Base-by-base conservation (phyloP, 2,113 vertebrate genomes). In the Vombatus ursinus region DNA sequence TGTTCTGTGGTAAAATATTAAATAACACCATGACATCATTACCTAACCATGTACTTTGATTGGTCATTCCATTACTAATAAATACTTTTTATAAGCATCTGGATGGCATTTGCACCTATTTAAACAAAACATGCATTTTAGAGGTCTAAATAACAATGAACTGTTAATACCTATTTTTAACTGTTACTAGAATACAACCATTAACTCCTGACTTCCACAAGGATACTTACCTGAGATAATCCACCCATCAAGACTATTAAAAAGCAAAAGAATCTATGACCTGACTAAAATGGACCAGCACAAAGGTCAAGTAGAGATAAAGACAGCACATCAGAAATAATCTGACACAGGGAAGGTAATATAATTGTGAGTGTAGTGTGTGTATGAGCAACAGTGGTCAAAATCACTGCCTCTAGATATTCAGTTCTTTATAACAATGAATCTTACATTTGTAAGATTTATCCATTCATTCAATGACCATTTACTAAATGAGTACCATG, bases 101-200 rank as follows among this genome's bases (percentile, higher is more conserved):
- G 99, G 99, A 98, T 98, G 96, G 96, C 98, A 99, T 99, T 99
- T 99, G 99, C 99, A 99, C 99, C 98, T 98, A 99, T 99, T 99
- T 99, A 98, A 98, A 98, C 98, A 99, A 98, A 99, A 99, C 99
- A 99, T 98, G 97, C 98, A 94, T 98, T 98, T 98, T 98, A 97
- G 98, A 98, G 98, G 98, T 98, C 98, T 98, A 98, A 99, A 99
- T 98, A 98, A 98, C 98, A 99, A 98, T 98, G 98, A 98, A 98
- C 98, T 99, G 99, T 98, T 99, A 98, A 99, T 99, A 98, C 98
- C 98, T 97, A 98, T 98, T 98, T 98, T 98, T 98, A 99, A 99
- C 98, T 98, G 97, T 98, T 98, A 98, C 98, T 98, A 98, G 98
- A 98, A 98, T 98, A 98, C 97, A 98, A 98, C 98, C 98, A 98